A percentile compares a stretch with the other conserved stretches of the same genome.
Evolutionary conservation across 1,140 invertebrate genomes (phyloP).

Genomic region (Lutraria rhynchaena): DNA sequence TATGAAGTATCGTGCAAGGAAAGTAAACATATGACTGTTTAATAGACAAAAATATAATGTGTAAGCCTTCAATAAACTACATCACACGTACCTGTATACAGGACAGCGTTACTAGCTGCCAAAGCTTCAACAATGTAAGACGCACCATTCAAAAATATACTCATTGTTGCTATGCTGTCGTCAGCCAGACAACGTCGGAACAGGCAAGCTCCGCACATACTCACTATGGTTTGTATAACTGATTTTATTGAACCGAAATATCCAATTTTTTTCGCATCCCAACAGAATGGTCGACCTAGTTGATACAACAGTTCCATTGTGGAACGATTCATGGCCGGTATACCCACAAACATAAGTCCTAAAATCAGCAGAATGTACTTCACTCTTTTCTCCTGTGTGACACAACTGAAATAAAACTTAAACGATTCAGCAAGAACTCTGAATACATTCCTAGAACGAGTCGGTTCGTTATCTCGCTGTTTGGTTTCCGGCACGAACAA

Average conservation of each 20-base stretch:
- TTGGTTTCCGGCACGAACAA: constrained; percentile 46
- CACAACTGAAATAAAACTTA: constrained; percentile 33
- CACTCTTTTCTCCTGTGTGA: neutral
- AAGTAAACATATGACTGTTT: no score
- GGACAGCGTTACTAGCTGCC: neutral
- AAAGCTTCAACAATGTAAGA: constrained; percentile 38
- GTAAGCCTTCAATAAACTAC: no score
- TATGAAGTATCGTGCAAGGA: no score
- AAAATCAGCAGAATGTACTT: constrained; percentile 42
- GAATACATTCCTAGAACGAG: neutral
- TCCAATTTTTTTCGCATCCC: constrained; percentile 39
- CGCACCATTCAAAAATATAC: neutral
- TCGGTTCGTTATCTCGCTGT: neutral
- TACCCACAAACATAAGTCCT: constrained; percentile 23
- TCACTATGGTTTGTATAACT: neutral
- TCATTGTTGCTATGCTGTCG: constrained; percentile 25
- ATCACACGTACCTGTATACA: constrained; percentile 43
- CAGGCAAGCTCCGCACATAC: neutral
- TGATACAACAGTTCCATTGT: constrained; percentile 46
- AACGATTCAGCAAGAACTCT: constrained; percentile 6
- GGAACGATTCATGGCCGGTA: neutral
- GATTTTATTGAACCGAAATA: constrained; percentile 34
- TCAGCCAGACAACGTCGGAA: constrained; percentile 29
- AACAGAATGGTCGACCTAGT: constrained; percentile 50
- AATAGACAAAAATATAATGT: no score